phyloP scores from a whole-genome alignment of 64 coral and sea anemone species.

The Acropora tenuis region DNA sequence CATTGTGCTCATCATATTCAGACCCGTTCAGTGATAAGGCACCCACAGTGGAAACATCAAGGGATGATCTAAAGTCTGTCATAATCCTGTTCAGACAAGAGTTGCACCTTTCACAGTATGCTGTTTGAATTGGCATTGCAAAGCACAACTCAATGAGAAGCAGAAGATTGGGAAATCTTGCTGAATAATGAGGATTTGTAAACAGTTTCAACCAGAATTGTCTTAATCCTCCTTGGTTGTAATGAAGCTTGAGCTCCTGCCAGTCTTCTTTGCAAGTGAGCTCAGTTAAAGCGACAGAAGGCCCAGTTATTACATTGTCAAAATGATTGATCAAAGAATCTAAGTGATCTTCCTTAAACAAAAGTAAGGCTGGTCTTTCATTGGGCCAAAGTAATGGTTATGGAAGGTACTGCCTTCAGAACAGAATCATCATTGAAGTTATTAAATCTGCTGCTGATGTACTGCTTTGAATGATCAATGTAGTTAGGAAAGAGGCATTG shows the following conservation, averaged over 20 bases:
- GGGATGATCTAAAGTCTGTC: constrained; percentile 56
- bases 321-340: constrained; percentile 38
- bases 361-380: constrained; percentile 13
- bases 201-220: constrained; percentile 38
- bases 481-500: constrained; percentile 31
- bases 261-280: constrained; percentile 35
- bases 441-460: constrained; percentile 54
- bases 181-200: constrained; percentile 28
- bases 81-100: constrained; percentile 51
- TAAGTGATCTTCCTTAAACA: constrained; percentile 30
- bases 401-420: constrained; percentile 46
- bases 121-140: constrained; percentile 46
- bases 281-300: background rate
- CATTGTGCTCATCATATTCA: constrained; percentile 26
- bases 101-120: constrained; percentile 45
- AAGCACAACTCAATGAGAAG: constrained; percentile 40
- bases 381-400: constrained; percentile 28
- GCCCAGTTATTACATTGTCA: background rate
- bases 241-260: constrained; percentile 43
- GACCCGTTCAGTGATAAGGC: constrained; percentile 22
- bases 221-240: background rate
- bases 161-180: constrained; percentile 51
- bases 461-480: constrained; percentile 45
- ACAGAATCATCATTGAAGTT: constrained; percentile 43
- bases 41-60: constrained; percentile 43